Percentiles rank a stretch among this genome's conserved stretches.
Conservation (phyloP, 2,888 invertebrate genomes). For the Ophioninae sp. region DNA sequence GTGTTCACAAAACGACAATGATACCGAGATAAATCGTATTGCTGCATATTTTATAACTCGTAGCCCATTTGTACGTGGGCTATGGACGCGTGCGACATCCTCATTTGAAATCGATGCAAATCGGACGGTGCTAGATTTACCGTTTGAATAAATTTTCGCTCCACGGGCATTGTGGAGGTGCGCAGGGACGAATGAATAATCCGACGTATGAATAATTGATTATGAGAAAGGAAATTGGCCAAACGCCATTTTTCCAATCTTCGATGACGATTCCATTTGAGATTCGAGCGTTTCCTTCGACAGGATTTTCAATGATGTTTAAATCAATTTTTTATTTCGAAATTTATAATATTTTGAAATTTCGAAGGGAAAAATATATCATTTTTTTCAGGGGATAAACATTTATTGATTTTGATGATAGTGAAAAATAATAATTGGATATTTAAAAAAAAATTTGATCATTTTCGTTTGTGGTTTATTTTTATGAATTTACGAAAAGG, state of each 20-base stretch:
- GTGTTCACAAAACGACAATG: constrained; percentile 1
- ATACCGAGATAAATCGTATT: neutral
- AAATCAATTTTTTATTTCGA: too few relatives aligned
- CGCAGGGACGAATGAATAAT: neutral
- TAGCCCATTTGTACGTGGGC: neutral
- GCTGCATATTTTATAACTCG: neutral
- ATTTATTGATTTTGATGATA: too few relatives aligned
- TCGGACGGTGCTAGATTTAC: neutral
- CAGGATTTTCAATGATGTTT: neutral
- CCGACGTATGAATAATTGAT: neutral
- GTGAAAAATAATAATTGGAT: too few relatives aligned
- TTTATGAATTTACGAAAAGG: too few relatives aligned
- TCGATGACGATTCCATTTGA: neutral
- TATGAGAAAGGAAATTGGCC: constrained; percentile 19
- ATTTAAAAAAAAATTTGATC: too few relatives aligned
- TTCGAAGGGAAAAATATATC: too few relatives aligned
- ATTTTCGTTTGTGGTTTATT: too few relatives aligned
- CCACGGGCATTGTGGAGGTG: neutral
- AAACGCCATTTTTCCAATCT: neutral
- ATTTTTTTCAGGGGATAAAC: too few relatives aligned
- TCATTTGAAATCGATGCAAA: constrained; percentile 8
- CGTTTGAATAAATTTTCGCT: neutral
- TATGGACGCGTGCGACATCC: neutral
- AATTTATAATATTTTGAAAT: too few relatives aligned
- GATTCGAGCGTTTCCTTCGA: neutral